Percentiles rank a stretch among this genome's conserved stretches.
Evolutionary conservation across 2,797 vertebrate species (phyloP).

Genomic region (Gallinago nigripennis): DNA sequence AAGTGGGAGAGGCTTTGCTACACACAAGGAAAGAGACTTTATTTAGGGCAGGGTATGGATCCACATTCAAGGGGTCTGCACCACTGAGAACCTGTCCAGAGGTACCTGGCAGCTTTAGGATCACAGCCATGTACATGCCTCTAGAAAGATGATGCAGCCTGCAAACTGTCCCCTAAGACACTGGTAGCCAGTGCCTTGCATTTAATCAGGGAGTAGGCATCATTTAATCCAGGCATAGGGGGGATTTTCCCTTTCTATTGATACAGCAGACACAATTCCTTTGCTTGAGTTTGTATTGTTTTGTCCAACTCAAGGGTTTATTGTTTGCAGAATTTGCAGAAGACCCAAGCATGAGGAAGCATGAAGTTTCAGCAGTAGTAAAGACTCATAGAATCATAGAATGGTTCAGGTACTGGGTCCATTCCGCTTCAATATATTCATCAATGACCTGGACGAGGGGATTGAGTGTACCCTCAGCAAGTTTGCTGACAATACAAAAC

Average conservation of each 20-base stretch:
- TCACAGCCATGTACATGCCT: neutral
- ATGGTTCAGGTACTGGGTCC: no score
- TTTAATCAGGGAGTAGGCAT: neutral
- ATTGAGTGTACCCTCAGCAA: no score
- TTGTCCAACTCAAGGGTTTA: neutral
- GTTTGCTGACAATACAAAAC: no score
- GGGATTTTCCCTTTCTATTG: neutral
- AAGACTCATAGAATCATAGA: neutral
- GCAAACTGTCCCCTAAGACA: neutral
- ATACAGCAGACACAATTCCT: neutral
- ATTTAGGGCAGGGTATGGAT: fast-evolving
- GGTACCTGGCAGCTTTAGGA: neutral
- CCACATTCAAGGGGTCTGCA: neutral
- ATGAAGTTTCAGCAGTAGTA: neutral
- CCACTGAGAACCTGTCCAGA: neutral
- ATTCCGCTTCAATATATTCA: no score
- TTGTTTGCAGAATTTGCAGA: neutral
- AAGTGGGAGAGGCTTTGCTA: neutral
- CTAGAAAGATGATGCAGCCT: neutral
- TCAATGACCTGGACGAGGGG: no score
- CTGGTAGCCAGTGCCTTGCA: neutral
- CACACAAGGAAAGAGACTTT: neutral
- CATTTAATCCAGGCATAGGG: neutral
- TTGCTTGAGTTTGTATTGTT: neutral
- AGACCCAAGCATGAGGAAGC: neutral